Evolutionary conservation across 1,140 invertebrate genomes (phyloP).

Genomic region (Listronotus bonariensis): DNA sequence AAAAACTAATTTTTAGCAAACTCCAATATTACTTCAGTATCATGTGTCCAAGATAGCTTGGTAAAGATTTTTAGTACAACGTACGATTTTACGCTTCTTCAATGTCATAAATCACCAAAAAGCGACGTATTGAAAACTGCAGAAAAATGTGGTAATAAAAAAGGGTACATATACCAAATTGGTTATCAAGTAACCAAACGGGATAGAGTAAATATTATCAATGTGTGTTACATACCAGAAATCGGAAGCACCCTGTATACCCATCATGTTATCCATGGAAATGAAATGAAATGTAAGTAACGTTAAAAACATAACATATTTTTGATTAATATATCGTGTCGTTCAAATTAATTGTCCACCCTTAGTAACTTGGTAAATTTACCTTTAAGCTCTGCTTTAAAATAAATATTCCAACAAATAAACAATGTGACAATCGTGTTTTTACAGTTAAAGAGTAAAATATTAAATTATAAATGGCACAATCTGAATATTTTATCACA

Average conservation of each 20-base stretch:
- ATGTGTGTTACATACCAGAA: conserved; percentile 44
- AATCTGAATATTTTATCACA: too few relatives aligned
- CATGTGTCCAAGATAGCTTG: conserved; percentile 36
- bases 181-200: conserved; percentile 39
- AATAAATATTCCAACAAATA: too few relatives aligned
- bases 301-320: too few relatives aligned
- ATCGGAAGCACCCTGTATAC: conserved; percentile 45
- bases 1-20: conserved; percentile 30
- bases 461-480: too few relatives aligned
- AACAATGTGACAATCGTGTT: too few relatives aligned
- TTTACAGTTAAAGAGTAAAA: too few relatives aligned
- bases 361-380: too few relatives aligned
- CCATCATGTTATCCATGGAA: conserved; percentile 44
- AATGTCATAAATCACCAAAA: conserved; percentile 43
- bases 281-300: conserved; percentile 47
- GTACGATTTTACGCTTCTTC: conserved; percentile 36
- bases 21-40: conserved; percentile 40
- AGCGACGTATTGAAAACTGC: conserved; percentile 38
- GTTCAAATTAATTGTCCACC: too few relatives aligned
- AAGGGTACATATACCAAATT: conserved; percentile 43
- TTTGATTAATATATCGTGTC: too few relatives aligned
- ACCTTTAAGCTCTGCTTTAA: too few relatives aligned
- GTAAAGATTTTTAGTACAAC: conserved; percentile 35
- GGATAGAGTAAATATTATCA: conserved; percentile 45
- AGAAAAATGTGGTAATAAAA: conserved; percentile 35